phyloP scores from a whole-genome alignment of 2,888 invertebrate species.

The Sinelater perroti region DNA sequence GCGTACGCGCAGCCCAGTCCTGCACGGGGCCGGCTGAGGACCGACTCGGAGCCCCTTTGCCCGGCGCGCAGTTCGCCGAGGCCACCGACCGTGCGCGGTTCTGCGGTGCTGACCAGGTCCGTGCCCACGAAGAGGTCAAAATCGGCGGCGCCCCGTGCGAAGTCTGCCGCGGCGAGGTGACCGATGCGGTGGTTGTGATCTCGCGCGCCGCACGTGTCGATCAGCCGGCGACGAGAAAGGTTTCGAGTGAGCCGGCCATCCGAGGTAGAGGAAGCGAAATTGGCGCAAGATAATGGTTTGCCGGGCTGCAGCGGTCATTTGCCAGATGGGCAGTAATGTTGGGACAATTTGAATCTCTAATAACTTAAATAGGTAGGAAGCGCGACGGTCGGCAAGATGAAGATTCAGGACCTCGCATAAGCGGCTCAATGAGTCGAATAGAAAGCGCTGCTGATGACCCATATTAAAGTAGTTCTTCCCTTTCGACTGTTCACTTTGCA shows the following conservation, averaged over 20 bases:
- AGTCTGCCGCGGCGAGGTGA: too few relatives aligned
- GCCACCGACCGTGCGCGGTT: slow-evolving; percentile 43
- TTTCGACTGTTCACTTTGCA: too few relatives aligned
- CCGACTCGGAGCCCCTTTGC: slow-evolving; percentile 20
- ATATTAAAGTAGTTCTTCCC: too few relatives aligned
- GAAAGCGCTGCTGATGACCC: too few relatives aligned
- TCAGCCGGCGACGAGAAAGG: neutral
- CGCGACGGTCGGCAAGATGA: slow-evolving; percentile 2
- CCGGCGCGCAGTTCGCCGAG: slow-evolving; percentile 38
- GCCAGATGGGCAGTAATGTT: slow-evolving; percentile 20
- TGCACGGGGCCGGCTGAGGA: slow-evolving; percentile 4
- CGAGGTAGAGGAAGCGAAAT: too few relatives aligned
- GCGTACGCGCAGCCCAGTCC: slow-evolving; percentile 19
- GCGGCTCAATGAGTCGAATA: too few relatives aligned
- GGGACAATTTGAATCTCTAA: slow-evolving; percentile 26
- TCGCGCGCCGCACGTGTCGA: slow-evolving; percentile 2
- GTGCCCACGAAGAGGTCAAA: slow-evolving; percentile 14
- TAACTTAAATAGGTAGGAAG: slow-evolving; percentile 21
- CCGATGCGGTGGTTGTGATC: neutral
- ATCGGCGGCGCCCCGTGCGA: too few relatives aligned
- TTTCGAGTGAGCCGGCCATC: too few relatives aligned
- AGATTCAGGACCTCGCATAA: slow-evolving; percentile 6
- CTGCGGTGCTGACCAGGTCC: slow-evolving; percentile 12
- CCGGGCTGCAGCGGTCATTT: slow-evolving; percentile 17
- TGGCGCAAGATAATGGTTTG: slow-evolving; percentile 15